Conservation (phyloP, 2,797 vertebrate species). For the Hemitrygon akajei region DNA sequence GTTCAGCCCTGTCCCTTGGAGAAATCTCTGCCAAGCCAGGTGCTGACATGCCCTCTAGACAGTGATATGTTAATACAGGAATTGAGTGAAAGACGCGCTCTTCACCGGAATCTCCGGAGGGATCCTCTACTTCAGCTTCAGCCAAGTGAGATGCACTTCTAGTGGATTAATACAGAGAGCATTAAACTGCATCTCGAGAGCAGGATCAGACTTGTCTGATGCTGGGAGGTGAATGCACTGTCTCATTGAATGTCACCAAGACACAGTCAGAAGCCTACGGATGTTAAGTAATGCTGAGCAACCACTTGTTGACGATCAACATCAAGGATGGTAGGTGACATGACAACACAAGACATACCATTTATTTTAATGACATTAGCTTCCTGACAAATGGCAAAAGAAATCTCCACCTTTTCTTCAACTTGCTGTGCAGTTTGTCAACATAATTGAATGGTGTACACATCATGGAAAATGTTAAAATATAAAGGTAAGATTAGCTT, state of each 20-base stretch:
- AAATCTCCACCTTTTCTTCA: neutral
- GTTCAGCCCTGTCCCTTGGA: neutral
- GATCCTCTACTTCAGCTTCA: neutral
- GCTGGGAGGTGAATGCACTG: too few species aligned
- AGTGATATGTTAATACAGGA: neutral
- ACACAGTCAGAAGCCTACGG: too few species aligned
- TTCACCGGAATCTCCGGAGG: neutral
- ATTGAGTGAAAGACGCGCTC: neutral
- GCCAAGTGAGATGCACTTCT: neutral
- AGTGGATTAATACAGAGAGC: neutral
- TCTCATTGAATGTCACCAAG: neutral
- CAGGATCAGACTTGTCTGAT: neutral
- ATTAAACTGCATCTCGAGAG: neutral
- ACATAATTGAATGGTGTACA: neutral
- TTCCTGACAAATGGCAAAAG: neutral
- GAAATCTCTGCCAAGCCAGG: neutral
- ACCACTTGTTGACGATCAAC: too few species aligned
- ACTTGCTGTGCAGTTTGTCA: neutral
- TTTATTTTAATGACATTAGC: neutral
- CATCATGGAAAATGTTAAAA: neutral
- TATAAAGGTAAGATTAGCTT: too few species aligned
- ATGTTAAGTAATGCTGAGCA: neutral
- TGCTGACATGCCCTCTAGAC: neutral
- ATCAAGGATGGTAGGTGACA: too few species aligned
- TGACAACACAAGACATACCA: too few species aligned